These are phyloP conservation scores for Dione vanillae DNA, from an alignment of 2,888 invertebrate genomes.

Conservation along the genomic window DNA sequence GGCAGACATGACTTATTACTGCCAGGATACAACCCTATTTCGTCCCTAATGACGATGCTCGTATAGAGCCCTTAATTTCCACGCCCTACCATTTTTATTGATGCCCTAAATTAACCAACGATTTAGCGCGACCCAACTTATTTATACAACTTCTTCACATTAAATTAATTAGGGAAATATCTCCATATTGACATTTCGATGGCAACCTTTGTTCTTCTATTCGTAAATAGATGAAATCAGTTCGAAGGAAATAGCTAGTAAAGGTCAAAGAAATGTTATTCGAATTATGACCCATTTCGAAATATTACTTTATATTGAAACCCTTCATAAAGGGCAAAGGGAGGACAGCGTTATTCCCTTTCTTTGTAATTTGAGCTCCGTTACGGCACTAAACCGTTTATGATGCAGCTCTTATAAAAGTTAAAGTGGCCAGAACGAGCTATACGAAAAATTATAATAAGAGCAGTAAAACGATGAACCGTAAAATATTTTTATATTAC, in stretches of 20 bases:
- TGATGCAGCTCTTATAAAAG: constrained; percentile 77
- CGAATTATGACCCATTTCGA: constrained; percentile 74
- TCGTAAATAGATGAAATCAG: constrained; percentile 42
- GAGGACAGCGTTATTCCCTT: constrained; percentile 73
- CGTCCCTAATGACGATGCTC: constrained; percentile 80
- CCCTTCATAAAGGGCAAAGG: constrained; percentile 77
- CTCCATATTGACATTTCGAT: constrained; percentile 38
- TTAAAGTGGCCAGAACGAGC: constrained; percentile 67
- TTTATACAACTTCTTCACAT: constrained; percentile 21
- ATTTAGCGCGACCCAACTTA: constrained; percentile 25
- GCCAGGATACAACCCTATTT: constrained; percentile 83
- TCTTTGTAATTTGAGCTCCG: constrained; percentile 78
- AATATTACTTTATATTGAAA: constrained; percentile 73
- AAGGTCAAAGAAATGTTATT: constrained; percentile 78
- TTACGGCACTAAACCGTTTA: constrained; percentile 80
- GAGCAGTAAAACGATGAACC: constrained; percentile 38
- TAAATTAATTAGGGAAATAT: constrained; percentile 36
- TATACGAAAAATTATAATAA: constrained; percentile 53
- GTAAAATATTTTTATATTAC: constrained; percentile 43
- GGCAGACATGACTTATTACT: constrained; percentile 83
- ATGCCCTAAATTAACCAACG: constrained; percentile 76
- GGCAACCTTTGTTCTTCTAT: constrained; percentile 36
- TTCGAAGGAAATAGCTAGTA: constrained; percentile 40
- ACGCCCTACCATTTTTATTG: constrained; percentile 82
- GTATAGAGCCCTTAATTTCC: constrained; percentile 80